These are phyloP conservation scores for Xenopus petersii DNA, from an alignment of 2,797 vertebrate species.

Conservation along the genomic window DNA sequence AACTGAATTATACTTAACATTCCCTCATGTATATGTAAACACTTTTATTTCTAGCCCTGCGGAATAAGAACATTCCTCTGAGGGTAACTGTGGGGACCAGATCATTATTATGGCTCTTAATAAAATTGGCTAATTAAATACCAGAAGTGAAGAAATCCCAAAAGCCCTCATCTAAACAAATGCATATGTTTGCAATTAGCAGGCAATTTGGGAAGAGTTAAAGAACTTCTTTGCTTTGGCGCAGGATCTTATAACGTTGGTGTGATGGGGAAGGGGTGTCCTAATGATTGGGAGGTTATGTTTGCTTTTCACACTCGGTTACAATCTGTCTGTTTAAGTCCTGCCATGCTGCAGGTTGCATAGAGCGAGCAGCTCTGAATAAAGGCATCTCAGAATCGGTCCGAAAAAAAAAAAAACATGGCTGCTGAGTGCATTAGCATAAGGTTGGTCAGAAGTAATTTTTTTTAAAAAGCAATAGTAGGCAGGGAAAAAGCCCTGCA, in stretches of 20 bases:
- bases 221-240: constrained; percentile 55
- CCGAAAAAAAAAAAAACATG: too few species aligned
- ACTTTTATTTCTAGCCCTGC: not conserved
- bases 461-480: too few species aligned
- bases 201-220: constrained; percentile 58
- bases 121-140: constrained; percentile 50
- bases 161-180: constrained; percentile 54
- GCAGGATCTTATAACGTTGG: constrained; percentile 56
- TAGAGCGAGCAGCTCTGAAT: too few species aligned
- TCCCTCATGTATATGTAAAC: too few species aligned
- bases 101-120: constrained; percentile 23
- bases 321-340: too few species aligned
- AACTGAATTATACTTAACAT: too few species aligned
- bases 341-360: too few species aligned
- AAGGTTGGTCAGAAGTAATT: too few species aligned
- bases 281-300: constrained; percentile 59
- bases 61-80: constrained; percentile 17
- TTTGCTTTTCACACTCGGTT: constrained; percentile 32
- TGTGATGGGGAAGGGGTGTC: constrained; percentile 63
- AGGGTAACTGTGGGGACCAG: constrained; percentile 20
- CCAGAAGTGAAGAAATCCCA: constrained; percentile 44
- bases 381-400: too few species aligned
- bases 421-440: too few species aligned
- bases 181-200: constrained; percentile 57
- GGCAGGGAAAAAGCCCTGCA: too few species aligned